A percentile compares a stretch with the other conserved stretches of the same genome.
Conservation (phyloP, 2,113 vertebrate genomes). For the Catharus minimus region DNA sequence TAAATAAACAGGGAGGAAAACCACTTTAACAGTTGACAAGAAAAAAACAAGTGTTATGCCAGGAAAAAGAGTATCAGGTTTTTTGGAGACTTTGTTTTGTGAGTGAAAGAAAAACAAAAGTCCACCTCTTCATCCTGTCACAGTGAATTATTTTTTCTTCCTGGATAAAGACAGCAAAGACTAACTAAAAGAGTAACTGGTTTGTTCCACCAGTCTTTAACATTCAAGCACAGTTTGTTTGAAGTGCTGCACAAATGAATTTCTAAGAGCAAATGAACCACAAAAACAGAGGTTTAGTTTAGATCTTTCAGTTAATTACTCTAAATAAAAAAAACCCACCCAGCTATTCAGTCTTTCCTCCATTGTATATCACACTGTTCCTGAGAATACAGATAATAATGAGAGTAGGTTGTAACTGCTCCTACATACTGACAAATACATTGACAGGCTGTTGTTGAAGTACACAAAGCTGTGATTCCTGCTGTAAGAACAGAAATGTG, state of each 20-base stretch:
- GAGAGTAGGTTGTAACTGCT: background rate
- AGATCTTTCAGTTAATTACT: background rate
- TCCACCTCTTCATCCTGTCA: background rate
- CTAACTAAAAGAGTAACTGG: background rate
- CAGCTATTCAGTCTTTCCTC: background rate
- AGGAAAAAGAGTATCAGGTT: background rate
- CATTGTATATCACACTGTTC: background rate
- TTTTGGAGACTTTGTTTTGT: background rate
- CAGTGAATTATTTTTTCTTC: background rate
- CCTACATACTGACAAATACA: background rate
- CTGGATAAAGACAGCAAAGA: background rate
- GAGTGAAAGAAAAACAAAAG: background rate
- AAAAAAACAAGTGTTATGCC: background rate
- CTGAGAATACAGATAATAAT: background rate
- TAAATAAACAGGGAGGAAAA: background rate
- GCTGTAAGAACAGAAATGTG: background rate
- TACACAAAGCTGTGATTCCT: background rate
- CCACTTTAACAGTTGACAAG: background rate
- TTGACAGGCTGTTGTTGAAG: background rate
- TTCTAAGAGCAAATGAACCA: background rate
- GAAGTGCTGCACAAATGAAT: background rate
- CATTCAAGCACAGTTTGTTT: background rate
- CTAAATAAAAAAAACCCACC: background rate
- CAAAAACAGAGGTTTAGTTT: background rate
- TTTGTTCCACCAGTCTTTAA: background rate